These are phyloP conservation scores for Blastomussa wellsi DNA, from an alignment of 92 coral and sea anemone genomes.

Conservation along the genomic window DNA sequence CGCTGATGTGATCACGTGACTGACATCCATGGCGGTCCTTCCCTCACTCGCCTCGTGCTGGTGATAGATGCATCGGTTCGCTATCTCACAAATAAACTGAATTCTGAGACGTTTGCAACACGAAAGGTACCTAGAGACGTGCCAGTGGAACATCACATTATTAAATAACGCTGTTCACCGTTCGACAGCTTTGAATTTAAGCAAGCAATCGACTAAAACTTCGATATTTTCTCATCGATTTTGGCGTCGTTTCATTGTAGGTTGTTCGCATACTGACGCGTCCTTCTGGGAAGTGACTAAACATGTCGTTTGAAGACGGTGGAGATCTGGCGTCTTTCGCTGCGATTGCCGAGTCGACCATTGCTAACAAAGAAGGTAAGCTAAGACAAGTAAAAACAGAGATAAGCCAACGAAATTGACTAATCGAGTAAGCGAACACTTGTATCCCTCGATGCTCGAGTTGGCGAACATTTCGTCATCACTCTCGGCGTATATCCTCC, in stretches of 20 bases:
- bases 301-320: constrained; percentile 84
- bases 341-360: constrained; percentile 82
- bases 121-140: background rate
- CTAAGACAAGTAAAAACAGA: background rate
- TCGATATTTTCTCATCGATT: constrained; percentile 1
- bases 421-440: constrained; percentile 24
- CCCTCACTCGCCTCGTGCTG: constrained; percentile 70
- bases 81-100: constrained; percentile 4
- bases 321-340: constrained; percentile 87
- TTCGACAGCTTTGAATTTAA: background rate
- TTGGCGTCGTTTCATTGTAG: constrained; percentile 48
- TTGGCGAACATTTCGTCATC: constrained; percentile 22
- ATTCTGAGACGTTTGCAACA: constrained; percentile 7
- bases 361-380: constrained; percentile 78
- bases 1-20: constrained; percentile 64
- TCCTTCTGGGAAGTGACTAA: constrained; percentile 18
- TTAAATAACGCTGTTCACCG: background rate
- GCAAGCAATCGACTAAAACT: background rate
- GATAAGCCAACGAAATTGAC: background rate
- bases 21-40: constrained; percentile 77
- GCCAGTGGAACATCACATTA: background rate
- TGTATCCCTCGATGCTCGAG: constrained; percentile 10
- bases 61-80: background rate
- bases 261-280: constrained; percentile 20
- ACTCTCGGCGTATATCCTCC: constrained; percentile 1